Evolutionary conservation across 2,113 vertebrate species (phyloP).

Genomic region (Himantopus leucocephalus): DNA sequence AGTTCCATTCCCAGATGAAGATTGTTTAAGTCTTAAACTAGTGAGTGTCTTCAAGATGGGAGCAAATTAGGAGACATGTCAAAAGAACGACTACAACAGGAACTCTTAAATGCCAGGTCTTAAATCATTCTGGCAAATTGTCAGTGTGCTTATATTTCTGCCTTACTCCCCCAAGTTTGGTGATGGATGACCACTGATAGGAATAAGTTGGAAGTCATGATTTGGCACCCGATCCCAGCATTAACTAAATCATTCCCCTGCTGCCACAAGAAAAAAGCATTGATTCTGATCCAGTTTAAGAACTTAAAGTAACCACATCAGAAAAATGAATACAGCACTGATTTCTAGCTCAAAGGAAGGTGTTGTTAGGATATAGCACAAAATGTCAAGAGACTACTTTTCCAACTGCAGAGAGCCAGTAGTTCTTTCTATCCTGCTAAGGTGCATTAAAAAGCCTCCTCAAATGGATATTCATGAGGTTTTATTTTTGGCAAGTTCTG

Average conservation of each 20-base stretch:
- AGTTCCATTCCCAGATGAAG: neutral
- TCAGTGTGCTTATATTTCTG: constrained; percentile 55
- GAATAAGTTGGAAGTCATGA: constrained; percentile 36
- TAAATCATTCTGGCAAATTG: constrained; percentile 68
- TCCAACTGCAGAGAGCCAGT: neutral
- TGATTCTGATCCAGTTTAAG: constrained; percentile 24
- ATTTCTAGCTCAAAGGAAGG: neutral
- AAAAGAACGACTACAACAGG: constrained; percentile 56
- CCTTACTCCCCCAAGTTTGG: constrained; percentile 39
- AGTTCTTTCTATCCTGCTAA: neutral
- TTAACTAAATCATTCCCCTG: constrained; percentile 34
- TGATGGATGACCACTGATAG: constrained; percentile 60
- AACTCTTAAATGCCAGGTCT: constrained; percentile 65
- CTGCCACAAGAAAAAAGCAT: constrained; percentile 14
- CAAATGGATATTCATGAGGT: neutral
- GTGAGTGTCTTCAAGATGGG: constrained; percentile 37
- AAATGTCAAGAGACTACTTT: neutral
- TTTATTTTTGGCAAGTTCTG: neutral
- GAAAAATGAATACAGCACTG: neutral
- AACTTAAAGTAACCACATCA: constrained; percentile 3
- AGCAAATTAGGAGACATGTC: constrained; percentile 52
- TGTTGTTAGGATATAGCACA: neutral
- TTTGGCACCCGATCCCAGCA: constrained; percentile 4
- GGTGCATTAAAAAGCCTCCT: neutral
- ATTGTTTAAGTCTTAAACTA: constrained; percentile 6